Base-by-base conservation (phyloP, 1,140 invertebrate genomes). In the Bombyx mandarina region DNA sequence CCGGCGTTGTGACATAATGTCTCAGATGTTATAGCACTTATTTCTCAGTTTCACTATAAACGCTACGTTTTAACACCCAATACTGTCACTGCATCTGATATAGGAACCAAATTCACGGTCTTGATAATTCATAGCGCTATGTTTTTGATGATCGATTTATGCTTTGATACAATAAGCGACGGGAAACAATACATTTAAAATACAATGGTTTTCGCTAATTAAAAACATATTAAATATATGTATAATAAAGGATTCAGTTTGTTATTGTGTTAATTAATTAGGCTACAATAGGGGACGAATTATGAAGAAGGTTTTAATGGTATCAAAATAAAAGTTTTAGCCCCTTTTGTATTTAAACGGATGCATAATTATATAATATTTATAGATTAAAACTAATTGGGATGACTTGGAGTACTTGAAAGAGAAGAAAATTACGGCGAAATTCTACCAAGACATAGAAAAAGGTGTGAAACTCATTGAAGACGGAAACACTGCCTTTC, bases 321-420 rank as follows among this genome's bases (percentile, higher is more conserved):
- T 9, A 46, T 46, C 26, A 35, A 35, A 35, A 2, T 3, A 35
- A 35, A 5, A 35, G 4, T 35, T 2, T 35, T 35, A 18, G 12
- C 12, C 12, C 8, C 2, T 46, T 8, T 3, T 46, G 8, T 46
- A 9, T 46, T 12, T 8, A 9, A 8, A 49, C 45, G 45, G 8
- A 10, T 7, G 1, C 2, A 3, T 51, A n/a, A n/a, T n/a, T n/a
- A n/a, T 22, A 10, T 8, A 10, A 1, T 52, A 48, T 57, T 18
- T 18, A 43, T 45, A 84, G 81, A 71, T 75, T 6, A 57, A 75
- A 62, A 80, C 78, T 1, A 77, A 75, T 35, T 76, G 82, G 70
- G 54, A 64, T 5, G 77, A 82, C 7, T 47, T 85, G 26, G 82
- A 85, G 61, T 85, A 82, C 48, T 57, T 85, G 18, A 82, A 85